phyloP scores from a whole-genome alignment of 2,113 vertebrate genomes.

The Plecturocebus donacophilus region DNA sequence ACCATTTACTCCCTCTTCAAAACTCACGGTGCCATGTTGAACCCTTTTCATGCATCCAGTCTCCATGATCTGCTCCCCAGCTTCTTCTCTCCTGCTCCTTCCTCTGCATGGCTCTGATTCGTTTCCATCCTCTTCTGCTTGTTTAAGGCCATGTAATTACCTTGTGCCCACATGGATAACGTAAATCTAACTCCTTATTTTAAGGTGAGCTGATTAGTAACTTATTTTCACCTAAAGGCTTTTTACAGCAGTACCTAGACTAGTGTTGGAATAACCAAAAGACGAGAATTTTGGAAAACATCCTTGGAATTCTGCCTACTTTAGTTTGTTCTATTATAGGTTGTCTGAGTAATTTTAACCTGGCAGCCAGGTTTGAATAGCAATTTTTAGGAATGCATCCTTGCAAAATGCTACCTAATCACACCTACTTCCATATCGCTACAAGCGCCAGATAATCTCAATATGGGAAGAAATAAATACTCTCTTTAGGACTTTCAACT shows the following conservation, averaged over 20 bases:
- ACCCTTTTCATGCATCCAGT: not conserved
- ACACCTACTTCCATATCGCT: not conserved
- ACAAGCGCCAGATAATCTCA: rapidly evolving
- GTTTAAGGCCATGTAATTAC: not conserved
- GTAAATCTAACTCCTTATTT: not conserved
- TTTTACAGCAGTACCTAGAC: not conserved
- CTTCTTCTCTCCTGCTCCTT: not conserved
- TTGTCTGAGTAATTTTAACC: not conserved
- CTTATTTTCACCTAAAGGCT: not conserved
- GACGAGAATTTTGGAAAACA: not conserved
- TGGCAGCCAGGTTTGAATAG: not conserved
- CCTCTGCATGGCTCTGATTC: not conserved
- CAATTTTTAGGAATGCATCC: not conserved
- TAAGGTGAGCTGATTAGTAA: not conserved
- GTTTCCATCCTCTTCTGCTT: not conserved
- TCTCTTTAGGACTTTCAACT: not conserved
- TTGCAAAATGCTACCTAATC: not conserved
- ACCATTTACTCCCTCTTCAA: not conserved
- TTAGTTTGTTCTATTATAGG: not conserved
- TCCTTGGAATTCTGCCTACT: not conserved
- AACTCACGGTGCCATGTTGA: rapidly evolving
- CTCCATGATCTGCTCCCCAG: not conserved
- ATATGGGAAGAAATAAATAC: not conserved
- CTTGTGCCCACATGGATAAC: not conserved
- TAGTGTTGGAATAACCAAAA: not conserved